These are phyloP conservation scores for Linepithema humile DNA, from an alignment of 1,140 invertebrate genomes.

Conservation along the genomic window DNA sequence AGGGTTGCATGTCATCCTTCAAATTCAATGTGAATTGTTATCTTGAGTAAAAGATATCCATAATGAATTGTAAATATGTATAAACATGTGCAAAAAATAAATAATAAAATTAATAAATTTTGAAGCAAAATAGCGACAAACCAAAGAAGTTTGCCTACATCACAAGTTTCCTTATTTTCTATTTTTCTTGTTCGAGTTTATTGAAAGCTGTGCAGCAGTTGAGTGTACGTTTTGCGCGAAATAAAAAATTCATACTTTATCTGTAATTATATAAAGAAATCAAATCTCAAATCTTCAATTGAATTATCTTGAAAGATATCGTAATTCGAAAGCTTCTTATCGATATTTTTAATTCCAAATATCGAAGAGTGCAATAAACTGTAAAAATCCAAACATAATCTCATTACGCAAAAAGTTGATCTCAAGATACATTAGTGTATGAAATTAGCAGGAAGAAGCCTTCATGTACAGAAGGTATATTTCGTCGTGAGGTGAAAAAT, in stretches of 20 bases:
- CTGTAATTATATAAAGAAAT: background rate
- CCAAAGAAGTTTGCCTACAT: no score
- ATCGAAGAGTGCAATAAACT: background rate
- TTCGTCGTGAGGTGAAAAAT: background rate
- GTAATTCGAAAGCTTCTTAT: background rate
- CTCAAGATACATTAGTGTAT: background rate
- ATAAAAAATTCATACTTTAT: no score
- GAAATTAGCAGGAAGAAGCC: background rate
- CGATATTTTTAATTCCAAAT: background rate
- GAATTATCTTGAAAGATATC: background rate
- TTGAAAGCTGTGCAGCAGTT: no score
- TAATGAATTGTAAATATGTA: no score
- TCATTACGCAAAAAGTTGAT: background rate
- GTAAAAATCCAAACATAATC: background rate
- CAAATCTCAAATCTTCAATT: background rate
- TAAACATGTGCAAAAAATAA: no score
- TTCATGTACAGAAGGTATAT: background rate
- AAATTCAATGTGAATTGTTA: background rate
- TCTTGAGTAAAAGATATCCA: background rate
- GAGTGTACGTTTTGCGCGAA: no score
- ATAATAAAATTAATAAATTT: no score
- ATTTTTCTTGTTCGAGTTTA: no score
- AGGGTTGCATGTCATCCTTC: background rate
- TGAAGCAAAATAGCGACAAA: no score
- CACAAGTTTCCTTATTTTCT: no score